Evolutionary conservation across 2,113 vertebrate genomes (phyloP), one percentile per base, ranked within the genome.

Genomic region (Paratilapia polleni): DNA sequence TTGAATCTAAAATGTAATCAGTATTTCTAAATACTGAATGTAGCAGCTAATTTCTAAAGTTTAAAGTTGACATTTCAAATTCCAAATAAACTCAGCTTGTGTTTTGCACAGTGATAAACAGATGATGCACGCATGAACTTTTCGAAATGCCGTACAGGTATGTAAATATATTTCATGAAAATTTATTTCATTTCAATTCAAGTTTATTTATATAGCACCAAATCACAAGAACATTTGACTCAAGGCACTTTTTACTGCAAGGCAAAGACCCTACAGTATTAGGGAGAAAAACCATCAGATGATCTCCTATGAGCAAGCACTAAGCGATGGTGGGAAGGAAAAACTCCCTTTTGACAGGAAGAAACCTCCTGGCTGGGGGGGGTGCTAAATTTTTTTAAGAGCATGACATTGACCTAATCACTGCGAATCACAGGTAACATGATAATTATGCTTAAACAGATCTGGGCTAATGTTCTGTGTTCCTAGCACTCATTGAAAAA

Each of bases 1-100:
- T 84, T 90, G 87, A 87, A 89, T 93, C 59, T 63, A 57, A 91
- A 94, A 92, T 94, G 84, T 84, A 92, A 92, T 94, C 88, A 91
- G 79, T 80, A 83, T 89, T 87, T 86, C 49, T 64, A 83, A 92
- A 91, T 86, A 79, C 59, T 79, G 14, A 85, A 85, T 76, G 75
- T 75, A 81, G 81, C 57, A 78, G 79, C 49, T 76, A 78, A 80
- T 88, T 92, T 92, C 63, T 74, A 1, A 26, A 87, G 64, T 88
- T 85, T 82, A 91, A 83, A 90, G 78, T 88, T 76, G 79, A 88
- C 54, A 74, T 90, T 92, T 88, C 22, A 73, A 78, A 92, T 86
- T 89, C 79, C n/a, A 77, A 64, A 91, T 88, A 89, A 84, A 73
- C 47, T 87, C 56, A 63, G 77, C 52, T 75, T 80, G 76, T 66